Evolutionary conservation across 2,888 invertebrate genomes (phyloP), one percentile per base, ranked within the genome.

Genomic region (Melitaea athalia): DNA sequence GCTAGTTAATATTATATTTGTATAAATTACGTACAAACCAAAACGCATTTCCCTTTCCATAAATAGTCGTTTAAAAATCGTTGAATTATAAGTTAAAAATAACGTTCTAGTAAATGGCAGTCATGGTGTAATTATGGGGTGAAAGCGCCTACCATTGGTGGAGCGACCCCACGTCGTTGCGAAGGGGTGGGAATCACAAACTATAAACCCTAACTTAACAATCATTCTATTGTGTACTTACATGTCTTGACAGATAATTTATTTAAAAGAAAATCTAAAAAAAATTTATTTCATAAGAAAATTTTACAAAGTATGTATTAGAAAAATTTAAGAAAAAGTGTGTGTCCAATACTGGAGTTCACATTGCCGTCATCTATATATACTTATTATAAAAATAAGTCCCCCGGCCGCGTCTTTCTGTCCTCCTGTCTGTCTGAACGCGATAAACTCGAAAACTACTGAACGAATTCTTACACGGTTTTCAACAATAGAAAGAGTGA

Each of bases 51-150:
- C 47, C n/a, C n/a, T 49, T n/a, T 4, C 8, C 8, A 7, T 10
- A 4, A 10, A 8, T 24, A 8, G 17, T 52, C 24, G 50, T 10
- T 52, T 10, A 50, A 52, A 52, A 5, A 52, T 11, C 17, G 24
- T 50, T 31, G 31, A 33, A 33, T 33, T 33, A 14, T 33, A 33
- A n/a, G 33, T 55, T 55, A 33, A 33, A 55, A 55, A 33, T 33
- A 33, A n/a, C 14, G 24, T 53, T 38, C 38, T 38, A 38, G 38
- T 38, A 38, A 38, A 53, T 31, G 53, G 53, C 31, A 53, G 31
- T 53, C 4, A 31, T n/a, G 31, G 33, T 55, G 53, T n/a, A 55
- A 55, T 55, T 6, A 55, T 33, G 53, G 53, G 33, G 53, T 33
- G 53, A 55, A 55, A 31, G 31, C 2, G 33, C 33, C 8, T n/a